phyloP scores from a whole-genome alignment of 1,140 invertebrate genomes.

The Bombus pyrosoma region DNA sequence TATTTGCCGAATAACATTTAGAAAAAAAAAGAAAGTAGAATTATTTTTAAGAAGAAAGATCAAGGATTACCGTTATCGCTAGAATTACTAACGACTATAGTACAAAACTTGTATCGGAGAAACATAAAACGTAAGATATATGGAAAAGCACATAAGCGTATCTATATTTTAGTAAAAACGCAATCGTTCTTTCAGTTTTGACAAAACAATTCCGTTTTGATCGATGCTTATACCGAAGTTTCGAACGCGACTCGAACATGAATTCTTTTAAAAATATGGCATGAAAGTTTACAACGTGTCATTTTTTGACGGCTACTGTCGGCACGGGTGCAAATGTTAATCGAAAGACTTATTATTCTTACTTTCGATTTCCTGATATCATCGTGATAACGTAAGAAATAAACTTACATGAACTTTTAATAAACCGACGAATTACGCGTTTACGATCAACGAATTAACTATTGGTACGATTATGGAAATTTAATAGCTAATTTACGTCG shows the following conservation, averaged over 20 bases:
- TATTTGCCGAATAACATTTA: no score
- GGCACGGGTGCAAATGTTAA: neutral
- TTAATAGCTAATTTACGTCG: constrained; percentile 14
- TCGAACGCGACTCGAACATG: rapidly evolving
- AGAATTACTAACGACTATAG: no score
- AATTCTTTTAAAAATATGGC: neutral
- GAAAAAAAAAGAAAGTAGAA: no score
- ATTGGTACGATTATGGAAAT: constrained; percentile 9
- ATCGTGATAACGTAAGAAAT: neutral
- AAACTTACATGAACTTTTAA: neutral
- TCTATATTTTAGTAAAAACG: neutral
- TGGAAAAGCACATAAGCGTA: no score
- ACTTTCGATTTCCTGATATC: no score
- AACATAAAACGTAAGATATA: no score
- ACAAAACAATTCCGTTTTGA: neutral
- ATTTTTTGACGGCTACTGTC: neutral
- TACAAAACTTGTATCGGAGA: no score
- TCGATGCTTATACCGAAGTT: neutral
- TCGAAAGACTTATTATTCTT: neutral
- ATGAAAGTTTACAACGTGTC: neutral
- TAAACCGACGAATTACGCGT: neutral
- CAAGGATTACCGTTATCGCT: no score
- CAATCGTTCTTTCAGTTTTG: neutral
- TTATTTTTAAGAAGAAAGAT: no score
- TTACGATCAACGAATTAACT: neutral